A percentile compares a stretch with the other conserved stretches of the same genome.
phyloP scores from a whole-genome alignment of 2,888 invertebrate genomes.

The Petrolisthes manimaculis region DNA sequence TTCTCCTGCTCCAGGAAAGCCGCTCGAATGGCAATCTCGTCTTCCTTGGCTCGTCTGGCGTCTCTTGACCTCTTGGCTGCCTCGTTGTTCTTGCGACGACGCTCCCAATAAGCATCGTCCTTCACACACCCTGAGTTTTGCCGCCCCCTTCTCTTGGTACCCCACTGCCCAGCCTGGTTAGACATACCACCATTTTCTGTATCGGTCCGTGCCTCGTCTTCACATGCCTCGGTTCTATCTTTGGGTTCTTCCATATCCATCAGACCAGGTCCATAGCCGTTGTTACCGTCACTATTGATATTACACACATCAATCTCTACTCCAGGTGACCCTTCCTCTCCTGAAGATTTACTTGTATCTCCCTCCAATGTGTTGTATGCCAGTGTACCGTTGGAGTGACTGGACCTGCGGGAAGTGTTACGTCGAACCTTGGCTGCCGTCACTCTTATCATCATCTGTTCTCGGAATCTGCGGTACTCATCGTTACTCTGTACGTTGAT shows the following conservation, averaged over 20 bases:
- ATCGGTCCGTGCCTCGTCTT: not conserved
- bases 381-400: not conserved
- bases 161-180: not conserved
- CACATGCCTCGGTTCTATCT: not conserved
- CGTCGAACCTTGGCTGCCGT: constrained; percentile 66
- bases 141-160: not conserved
- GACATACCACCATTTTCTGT: not conserved
- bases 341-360: not conserved
- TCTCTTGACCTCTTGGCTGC: constrained; percentile 96
- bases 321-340: not conserved
- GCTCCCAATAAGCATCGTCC: constrained; percentile 88
- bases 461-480: constrained; percentile 80
- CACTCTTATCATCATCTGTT: constrained; percentile 77
- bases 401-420: not conserved
- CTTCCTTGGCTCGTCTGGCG: constrained; percentile 88
- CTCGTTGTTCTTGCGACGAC: constrained; percentile 90
- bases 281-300: not conserved
- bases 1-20: constrained; percentile 90
- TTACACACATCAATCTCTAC: not conserved
- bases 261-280: too few species aligned
- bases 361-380: not conserved
- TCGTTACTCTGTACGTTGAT: constrained; percentile 71
- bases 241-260: not conserved
- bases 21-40: constrained; percentile 89
- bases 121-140: constrained; percentile 69